Evolutionary conservation across 2,888 invertebrate genomes (phyloP), one percentile per base, ranked within the genome.

Genomic region (Phaedon cochleariae): DNA sequence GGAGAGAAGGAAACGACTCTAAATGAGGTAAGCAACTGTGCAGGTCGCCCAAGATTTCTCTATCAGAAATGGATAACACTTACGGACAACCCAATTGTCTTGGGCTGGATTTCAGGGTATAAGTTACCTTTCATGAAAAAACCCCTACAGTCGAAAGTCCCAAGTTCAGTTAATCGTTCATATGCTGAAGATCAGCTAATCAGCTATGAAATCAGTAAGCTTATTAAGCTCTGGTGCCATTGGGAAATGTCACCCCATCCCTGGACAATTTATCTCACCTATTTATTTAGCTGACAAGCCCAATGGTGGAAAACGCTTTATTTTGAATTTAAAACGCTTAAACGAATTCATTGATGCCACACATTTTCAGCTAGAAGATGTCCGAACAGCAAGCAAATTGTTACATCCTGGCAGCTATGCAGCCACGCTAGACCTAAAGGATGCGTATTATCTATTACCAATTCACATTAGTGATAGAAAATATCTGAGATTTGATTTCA

Each of bases 341-440:
- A 74, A 76, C n/a, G 45, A 52, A 17, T 49, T 62, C 31, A 67
- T 77, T 20, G 17, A 49, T 18, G 62, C 68, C 7, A 29, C 66
- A 5, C 74, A 77, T 64, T 77, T 77, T 53, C 74, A 77, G 67
- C 65, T 75, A 55, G 74, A 76, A 59, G 72, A 75, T 53, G 63
- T 58, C 41, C 59, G 69, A 65, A 73, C 73, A 0, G 72, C 69
- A 0, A 55, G 62, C 18, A 63, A 68, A 29, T 53, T 77, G 29
- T 62, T 75, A 12, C 62, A 52, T 2, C 15, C 18, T 46, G 37
- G 67, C 22, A 37, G 53, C 26, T 73, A 37, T 52, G 45, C 62
- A 12, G 31, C 62, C 4, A 69, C 64, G 9, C 7, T 73, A 5
- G 70, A 70, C 61, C 41, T 71, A 15, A 71, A 73, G 46, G 66